phyloP scores from a whole-genome alignment of 2,113 vertebrate species.

The Phyllopteryx taeniolatus region DNA sequence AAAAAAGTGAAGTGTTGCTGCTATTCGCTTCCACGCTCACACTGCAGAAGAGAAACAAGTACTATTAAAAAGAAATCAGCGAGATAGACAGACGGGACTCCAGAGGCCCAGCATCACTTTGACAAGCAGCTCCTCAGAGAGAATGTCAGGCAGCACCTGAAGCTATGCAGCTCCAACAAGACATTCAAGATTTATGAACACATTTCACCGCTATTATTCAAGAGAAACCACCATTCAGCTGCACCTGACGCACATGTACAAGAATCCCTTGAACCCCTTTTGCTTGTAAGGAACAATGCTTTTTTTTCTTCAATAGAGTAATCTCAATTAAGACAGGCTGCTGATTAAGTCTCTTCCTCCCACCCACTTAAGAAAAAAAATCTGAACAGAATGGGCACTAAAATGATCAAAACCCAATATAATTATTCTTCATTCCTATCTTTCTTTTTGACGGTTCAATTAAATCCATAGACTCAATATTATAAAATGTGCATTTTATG shows the following conservation, averaged over 20 bases:
- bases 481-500: slow-evolving; percentile 2
- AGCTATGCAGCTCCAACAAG: slow-evolving; percentile 59
- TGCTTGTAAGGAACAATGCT: slow-evolving; percentile 39
- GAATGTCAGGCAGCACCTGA: slow-evolving; percentile 70
- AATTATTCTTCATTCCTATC: slow-evolving; percentile 7
- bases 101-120: slow-evolving; percentile 39
- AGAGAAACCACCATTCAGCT: slow-evolving; percentile 40
- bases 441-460: neutral
- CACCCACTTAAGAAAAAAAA: slow-evolving; percentile 17
- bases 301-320: slow-evolving; percentile 24
- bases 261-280: slow-evolving; percentile 50
- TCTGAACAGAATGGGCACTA: neutral
- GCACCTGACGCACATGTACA: slow-evolving; percentile 54
- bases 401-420: slow-evolving; percentile 13
- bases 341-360: slow-evolving; percentile 37
- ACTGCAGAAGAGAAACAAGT: slow-evolving; percentile 23
- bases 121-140: slow-evolving; percentile 62
- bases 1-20: slow-evolving; percentile 16
- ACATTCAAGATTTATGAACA: slow-evolving; percentile 61
- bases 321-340: slow-evolving; percentile 51
- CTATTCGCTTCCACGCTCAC: slow-evolving; percentile 13
- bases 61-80: slow-evolving; percentile 34
- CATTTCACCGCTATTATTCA: slow-evolving; percentile 62
- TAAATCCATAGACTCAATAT: slow-evolving; percentile 11
- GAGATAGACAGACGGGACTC: slow-evolving; percentile 38